A percentile compares a stretch with the other conserved stretches of the same genome.
These are phyloP conservation scores for Siphamia tubifer DNA, from an alignment of 2,113 vertebrate genomes.

Conservation along the genomic window DNA sequence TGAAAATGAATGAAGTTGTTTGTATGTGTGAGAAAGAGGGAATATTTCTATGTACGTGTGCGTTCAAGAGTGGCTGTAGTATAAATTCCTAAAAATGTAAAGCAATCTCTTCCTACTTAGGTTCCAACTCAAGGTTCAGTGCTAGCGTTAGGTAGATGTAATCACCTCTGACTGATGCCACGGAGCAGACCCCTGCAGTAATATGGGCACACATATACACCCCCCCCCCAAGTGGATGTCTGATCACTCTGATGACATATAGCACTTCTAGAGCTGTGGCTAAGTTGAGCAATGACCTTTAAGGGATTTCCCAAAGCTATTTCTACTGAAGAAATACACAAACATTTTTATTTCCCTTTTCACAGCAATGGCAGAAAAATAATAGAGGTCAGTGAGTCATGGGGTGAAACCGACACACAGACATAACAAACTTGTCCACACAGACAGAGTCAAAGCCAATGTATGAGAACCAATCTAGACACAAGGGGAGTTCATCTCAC, in stretches of 20 bases:
- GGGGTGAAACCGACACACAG: conserved; percentile 36
- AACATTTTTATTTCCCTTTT: conserved; percentile 37
- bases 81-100: not conserved
- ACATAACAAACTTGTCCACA: conserved; percentile 61
- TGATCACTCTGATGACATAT: conserved; percentile 29
- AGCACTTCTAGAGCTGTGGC: not conserved
- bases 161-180: conserved; percentile 5
- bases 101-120: not conserved
- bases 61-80: not conserved
- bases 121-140: not conserved
- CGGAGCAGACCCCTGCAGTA: conserved; percentile 5
- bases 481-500: not conserved
- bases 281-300: conserved; percentile 30
- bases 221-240: not conserved
- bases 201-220: not conserved
- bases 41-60: not conserved
- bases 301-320: conserved; percentile 43
- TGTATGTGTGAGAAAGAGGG: not conserved
- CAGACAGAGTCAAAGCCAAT: conserved; percentile 7
- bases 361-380: conserved; percentile 27
- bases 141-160: not conserved
- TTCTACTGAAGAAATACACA: conserved; percentile 37
- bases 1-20: conserved; percentile 17
- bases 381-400: conserved; percentile 56
- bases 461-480: not conserved